phyloP scores from a whole-genome alignment of 2,113 vertebrate species.

The Emydura subglobosa region DNA sequence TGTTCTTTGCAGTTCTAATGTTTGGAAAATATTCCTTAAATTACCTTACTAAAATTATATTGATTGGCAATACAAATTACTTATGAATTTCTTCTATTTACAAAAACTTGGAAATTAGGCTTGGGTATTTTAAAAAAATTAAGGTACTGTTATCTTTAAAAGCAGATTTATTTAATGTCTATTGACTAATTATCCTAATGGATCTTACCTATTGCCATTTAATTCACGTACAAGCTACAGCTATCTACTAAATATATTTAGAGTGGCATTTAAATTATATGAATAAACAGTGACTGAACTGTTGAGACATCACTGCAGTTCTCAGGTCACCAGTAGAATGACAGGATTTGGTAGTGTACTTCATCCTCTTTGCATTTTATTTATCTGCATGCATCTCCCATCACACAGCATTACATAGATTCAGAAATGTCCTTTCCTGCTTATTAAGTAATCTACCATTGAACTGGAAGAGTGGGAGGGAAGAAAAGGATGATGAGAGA shows the following conservation, averaged over 20 bases:
- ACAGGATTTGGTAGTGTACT: not conserved
- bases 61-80: not conserved
- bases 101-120: not conserved
- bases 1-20: not conserved
- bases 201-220: not conserved
- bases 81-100: not conserved
- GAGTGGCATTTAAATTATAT: not conserved
- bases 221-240: not conserved
- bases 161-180: not conserved
- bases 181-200: not conserved
- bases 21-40: conserved; percentile 5
- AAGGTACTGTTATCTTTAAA: not conserved
- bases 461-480: not conserved
- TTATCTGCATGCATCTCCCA: not conserved
- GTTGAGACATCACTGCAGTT: not conserved
- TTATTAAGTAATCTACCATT: not conserved
- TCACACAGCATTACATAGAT: not conserved
- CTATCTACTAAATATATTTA: not conserved
- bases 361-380: conserved; percentile 4
- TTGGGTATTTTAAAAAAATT: not conserved
- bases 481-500: not conserved
- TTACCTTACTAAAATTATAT: not conserved
- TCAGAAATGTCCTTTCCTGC: not conserved
- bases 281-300: not conserved
- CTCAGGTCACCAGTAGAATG: not conserved